These are phyloP conservation scores for Agelas oroides DNA, from an alignment of 37 sponge, comb jelly and placozoan species.

Conservation along the genomic window DNA sequence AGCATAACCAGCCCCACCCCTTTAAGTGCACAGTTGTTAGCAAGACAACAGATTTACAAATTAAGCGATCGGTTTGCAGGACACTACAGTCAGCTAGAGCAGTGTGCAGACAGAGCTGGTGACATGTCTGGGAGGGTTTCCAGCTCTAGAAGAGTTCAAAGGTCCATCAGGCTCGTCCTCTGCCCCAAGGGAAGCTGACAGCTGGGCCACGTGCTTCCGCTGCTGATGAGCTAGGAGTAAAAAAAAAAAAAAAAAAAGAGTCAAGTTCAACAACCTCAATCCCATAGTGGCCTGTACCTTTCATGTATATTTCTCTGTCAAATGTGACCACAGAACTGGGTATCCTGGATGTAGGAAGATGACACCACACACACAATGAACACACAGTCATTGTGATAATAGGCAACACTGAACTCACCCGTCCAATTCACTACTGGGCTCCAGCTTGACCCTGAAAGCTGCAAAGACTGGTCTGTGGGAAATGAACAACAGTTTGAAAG, in stretches of 20 bases:
- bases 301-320: constrained; percentile 53
- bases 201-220: constrained; percentile 19
- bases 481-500: background rate
- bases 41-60: too few species aligned
- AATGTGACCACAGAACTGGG: constrained; percentile 44
- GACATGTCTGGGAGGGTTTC: background rate
- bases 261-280: too few species aligned
- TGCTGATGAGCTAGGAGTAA: constrained; percentile 16
- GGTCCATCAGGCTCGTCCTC: constrained; percentile 5
- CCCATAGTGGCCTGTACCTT: too few species aligned
- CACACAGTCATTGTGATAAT: constrained; percentile 33
- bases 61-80: too few species aligned
- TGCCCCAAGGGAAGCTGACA: background rate
- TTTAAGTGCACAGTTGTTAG: too few species aligned
- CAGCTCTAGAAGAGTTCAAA: background rate
- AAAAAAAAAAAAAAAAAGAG: too few species aligned
- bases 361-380: constrained; percentile 28
- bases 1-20: too few species aligned
- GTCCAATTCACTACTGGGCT: constrained; percentile 40
- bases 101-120: constrained; percentile 22
- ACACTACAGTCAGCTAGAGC: too few species aligned
- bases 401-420: constrained; percentile 25
- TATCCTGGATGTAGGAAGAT: background rate
- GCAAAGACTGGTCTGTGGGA: constrained; percentile 20
- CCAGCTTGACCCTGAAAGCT: constrained; percentile 25